Evolutionary conservation across 92 coral and sea anemone genomes (phyloP), one percentile per base, ranked within the genome.

Genomic region (Epizoanthus rinbou): DNA sequence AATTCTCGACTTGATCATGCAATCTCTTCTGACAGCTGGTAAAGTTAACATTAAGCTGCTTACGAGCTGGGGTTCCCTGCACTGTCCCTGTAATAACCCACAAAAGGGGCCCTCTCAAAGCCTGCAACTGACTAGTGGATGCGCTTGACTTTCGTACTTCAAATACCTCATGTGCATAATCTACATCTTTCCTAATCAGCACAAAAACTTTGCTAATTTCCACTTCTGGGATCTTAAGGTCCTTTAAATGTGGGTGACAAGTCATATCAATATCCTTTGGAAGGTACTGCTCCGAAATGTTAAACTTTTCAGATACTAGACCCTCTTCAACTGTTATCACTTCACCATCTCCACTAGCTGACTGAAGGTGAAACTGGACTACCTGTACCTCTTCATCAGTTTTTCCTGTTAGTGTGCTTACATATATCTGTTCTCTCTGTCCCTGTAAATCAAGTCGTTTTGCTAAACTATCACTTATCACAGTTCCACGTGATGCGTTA

Each of bases 401-500:
- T 58, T 82, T 56, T 21, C 76, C 66, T 73, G 85, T 53, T 25
- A 85, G 6, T 16, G 92, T 89, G 71, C 31, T 75, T 3, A 89
- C 83, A 39, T 76, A 56, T 2, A 89, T 66, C n/a, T 50, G 67
- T 35, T 82, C 85, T 37, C 47, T 81, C 37, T 50, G 65, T 6
- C 92, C 92, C 19, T 70, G 19, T 24, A 85, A 33, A 16, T 60
- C 80, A 11, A 89, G 78, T 24, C 62, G 69, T 33, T 86, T 74
- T 1, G 92, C 90, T 17, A 86, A 8, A 52, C 70, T 85, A 18
- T 78, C 54, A 53, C 87, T 81, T 19, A 89, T 89, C 80, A 89
- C 67, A 59, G 92, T 89, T 75, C 87, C 86, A 43, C 91, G 83
- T 9, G 89, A 85, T 10, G 74, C 91, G 17, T 85, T 85, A 83